Percentiles rank a stretch among this genome's conserved stretches.
Evolutionary conservation across 2,113 vertebrate genomes (phyloP).

Genomic region (Recurvirostra avosetta): DNA sequence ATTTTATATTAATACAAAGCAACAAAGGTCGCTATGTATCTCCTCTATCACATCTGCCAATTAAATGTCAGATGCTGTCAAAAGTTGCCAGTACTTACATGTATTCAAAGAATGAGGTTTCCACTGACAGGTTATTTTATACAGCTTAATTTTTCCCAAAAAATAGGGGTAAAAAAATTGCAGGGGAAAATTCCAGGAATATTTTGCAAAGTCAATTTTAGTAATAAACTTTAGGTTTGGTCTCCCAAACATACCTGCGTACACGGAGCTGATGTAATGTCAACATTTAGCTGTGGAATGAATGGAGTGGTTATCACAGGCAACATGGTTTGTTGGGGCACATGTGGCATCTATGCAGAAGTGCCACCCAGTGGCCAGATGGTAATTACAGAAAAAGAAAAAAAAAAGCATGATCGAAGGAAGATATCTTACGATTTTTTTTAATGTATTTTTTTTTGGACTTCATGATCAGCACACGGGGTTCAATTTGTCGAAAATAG

Average conservation of each 20-base stretch:
- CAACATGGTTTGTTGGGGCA: background rate
- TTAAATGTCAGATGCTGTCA: background rate
- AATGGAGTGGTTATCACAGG: background rate
- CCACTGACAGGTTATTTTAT: background rate
- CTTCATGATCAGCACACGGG: background rate
- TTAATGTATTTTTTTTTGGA: background rate
- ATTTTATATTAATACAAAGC: background rate
- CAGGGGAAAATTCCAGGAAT: background rate
- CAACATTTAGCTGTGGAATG: background rate
- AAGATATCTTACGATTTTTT: background rate
- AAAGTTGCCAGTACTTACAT: background rate
- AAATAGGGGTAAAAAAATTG: background rate
- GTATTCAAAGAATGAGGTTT: background rate
- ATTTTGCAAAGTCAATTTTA: background rate
- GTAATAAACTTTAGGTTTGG: background rate
- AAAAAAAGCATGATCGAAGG: background rate
- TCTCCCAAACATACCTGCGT: background rate
- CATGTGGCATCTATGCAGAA: background rate
- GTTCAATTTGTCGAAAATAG: background rate
- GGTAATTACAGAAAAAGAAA: background rate
- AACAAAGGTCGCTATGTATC: background rate
- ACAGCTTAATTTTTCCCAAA: background rate
- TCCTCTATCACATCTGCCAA: background rate
- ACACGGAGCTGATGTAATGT: background rate
- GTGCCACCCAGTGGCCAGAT: constrained; percentile 59